Percentiles rank a stretch among this genome's conserved stretches.
phyloP scores from a whole-genome alignment of 2,113 vertebrate species.

The Hiodon alosoides region DNA sequence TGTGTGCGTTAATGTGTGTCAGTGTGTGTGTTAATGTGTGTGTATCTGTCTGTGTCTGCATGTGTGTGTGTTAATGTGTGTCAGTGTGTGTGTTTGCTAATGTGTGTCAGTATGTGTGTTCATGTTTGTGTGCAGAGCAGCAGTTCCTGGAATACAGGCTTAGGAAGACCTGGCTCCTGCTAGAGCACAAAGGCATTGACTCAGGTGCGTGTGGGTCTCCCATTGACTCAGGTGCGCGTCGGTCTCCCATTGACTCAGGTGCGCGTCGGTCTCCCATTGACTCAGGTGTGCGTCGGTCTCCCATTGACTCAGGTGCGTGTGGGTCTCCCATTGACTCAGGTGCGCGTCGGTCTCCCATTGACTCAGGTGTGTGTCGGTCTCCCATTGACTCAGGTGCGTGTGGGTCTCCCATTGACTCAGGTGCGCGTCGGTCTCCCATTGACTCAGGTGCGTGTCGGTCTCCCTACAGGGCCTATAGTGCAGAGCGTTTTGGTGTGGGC shows the following conservation, averaged over 20 bases:
- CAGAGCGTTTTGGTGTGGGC: too few species aligned
- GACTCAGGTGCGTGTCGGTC: conserved; percentile 14
- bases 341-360: too few species aligned
- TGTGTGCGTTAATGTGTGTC: too few species aligned
- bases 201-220: conserved; percentile 7
- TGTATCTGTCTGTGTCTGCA: too few species aligned
- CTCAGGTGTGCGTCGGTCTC: too few species aligned
- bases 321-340: conserved; percentile 16
- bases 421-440: too few species aligned
- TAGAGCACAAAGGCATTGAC: not conserved
- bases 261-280: too few species aligned
- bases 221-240: conserved; percentile 19
- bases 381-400: conserved; percentile 18
- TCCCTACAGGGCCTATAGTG: too few species aligned
- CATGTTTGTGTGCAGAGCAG: conserved; percentile 21
- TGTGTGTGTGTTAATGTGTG: not conserved
- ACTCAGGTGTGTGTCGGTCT: too few species aligned
- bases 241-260: conserved; percentile 20
- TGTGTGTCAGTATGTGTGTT: not conserved
- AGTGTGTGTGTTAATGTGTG: too few species aligned
- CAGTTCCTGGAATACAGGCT: conserved; percentile 31
- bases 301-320: conserved; percentile 18
- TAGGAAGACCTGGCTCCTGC: conserved; percentile 12
- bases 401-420: conserved; percentile 13
- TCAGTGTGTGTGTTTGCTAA: not conserved